Evolutionary conservation across 2,888 invertebrate species (phyloP), one percentile per base, ranked within the genome.

Genomic region (Drosophila heteroneura): DNA sequence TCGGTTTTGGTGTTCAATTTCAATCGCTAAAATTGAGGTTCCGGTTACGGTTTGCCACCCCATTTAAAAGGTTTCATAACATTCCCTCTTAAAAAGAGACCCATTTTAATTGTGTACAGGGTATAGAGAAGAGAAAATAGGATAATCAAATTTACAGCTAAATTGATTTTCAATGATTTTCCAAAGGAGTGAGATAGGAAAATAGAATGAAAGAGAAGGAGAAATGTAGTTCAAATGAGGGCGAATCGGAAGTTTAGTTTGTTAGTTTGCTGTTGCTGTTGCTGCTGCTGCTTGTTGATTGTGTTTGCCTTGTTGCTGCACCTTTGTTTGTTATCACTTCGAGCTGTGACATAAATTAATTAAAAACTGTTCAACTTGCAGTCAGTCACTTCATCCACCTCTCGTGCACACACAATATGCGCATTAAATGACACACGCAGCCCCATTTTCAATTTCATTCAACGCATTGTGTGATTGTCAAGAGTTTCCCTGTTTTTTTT

Each of bases 121-220:
- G 72, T 72, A 75, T 70, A 16, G 7, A 41, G 53, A 37, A 44
- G 30, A 22, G 61, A 64, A 73, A 73, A 81, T 60, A 64, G 44
- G 56, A 81, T 67, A 70, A 65, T 52, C 59, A 66, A 74, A 77
- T 77, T 74, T 65, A 35, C 53, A 65, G 67, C 26, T 37, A 77
- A 81, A 81, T 81, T 74, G 79, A 77, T 73, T 81, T 75, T 81
- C 62, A 52, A 69, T 81, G 71, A 80, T 79, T 80, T 71, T 39
- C 56, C 61, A 70, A 57, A 37, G 10, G 64, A 54, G 39, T 9
- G 30, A 44, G n/a, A 33, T 19, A 32, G 14, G 1, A 33, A 10
- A 12, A 12, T 7, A n/a, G 35, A 57, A 26, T 37, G 19, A 22
- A 32, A 32, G 5, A 28, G 37, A 7, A 7, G 14, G 30, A 28